Base-by-base conservation (phyloP, 2,888 invertebrate genomes). In the Eupithecia abbreviata region DNA sequence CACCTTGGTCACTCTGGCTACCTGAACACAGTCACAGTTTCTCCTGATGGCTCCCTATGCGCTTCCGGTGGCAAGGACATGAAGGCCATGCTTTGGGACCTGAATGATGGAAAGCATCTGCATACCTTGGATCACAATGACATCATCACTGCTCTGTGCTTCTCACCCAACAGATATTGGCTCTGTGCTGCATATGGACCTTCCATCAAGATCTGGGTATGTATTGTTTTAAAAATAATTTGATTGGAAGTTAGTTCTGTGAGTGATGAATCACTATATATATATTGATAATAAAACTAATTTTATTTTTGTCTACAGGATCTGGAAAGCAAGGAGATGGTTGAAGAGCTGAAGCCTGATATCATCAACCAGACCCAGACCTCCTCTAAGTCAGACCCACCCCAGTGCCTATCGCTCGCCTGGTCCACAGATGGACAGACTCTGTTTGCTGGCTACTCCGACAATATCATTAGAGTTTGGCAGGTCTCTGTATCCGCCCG, bases 31-130 rank as follows among this genome's bases (percentile, higher is more conserved):
- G 99, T 99, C 7, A 99, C 99, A 0, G 99, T 99, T 71, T 99
- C 99, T 70, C 99, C 99, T 85, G 99, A 99, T 95, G 99, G 99
- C 88, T 99, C 99, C 2, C 96, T 99, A 58, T 99, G 99, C 90
- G 99, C 99, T n/a, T 99, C 99, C 80, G 99, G 99, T 92, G 99
- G 99, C 90, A 99, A 99, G 97, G 99, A 99, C 95, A 98, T 99
- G 95, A 99, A 99, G 95, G 99, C 99, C 12, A 98, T 99, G 98
- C 96, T 99, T 83, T 99, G 99, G 99, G 99, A 99, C 94, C 96
- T 99, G 91, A 99, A 99, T 93, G 99, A 99, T 91, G 99, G 99
- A 95, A 99, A 99, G 95, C 99, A 99, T 93, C 96, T 99, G 90
- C 99, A 99, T 96, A 99, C 99, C 15, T 95, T 99, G 88, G 99